These are phyloP conservation scores for Taenioides sp. DNA, from an alignment of 2,797 vertebrate genomes.

Conservation along the genomic window DNA sequence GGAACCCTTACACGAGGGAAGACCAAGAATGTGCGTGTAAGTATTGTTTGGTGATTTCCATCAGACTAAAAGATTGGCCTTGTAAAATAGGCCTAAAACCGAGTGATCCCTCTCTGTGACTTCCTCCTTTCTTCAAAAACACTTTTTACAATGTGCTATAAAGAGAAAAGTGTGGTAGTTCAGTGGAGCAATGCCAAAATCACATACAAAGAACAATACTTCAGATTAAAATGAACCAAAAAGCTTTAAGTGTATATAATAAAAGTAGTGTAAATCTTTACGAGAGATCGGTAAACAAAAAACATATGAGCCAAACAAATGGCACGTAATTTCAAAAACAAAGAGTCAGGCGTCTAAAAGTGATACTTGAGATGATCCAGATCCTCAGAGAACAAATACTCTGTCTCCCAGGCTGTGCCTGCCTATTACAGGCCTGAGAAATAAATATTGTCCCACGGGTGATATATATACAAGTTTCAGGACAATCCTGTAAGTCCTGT, in stretches of 20 bases:
- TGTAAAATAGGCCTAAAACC: conserved; percentile 27
- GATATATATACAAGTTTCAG: conserved; percentile 47
- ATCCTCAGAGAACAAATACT: conserved; percentile 51
- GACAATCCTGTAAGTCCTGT: conserved; percentile 52
- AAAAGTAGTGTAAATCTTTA: conserved; percentile 2
- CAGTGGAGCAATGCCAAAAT: conserved; percentile 22
- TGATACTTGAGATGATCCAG: conserved; percentile 71
- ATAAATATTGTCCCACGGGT: conserved; percentile 41
- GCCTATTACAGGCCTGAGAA: conserved; percentile 51
- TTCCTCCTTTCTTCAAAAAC: conserved; percentile 42
- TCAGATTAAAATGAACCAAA: conserved; percentile 8
- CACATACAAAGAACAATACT: conserved; percentile 21
- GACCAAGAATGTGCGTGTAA: conserved; percentile 10
- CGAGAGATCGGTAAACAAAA: neutral
- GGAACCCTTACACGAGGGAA: conserved; percentile 26
- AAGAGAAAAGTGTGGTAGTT: conserved; percentile 32
- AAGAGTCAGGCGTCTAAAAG: conserved; percentile 57
- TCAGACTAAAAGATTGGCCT: conserved; percentile 21
- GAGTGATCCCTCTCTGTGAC: conserved; percentile 21
- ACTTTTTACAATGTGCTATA: conserved; percentile 39
- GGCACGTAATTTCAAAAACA: conserved; percentile 53
- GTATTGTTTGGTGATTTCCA: conserved; percentile 7
- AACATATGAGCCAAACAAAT: conserved; percentile 50
- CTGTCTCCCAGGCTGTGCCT: conserved; percentile 50
- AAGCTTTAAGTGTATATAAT: conserved; percentile 1